Evolutionary conservation across 2,888 invertebrate genomes (phyloP).

Genomic region (Ditula angustiorana): DNA sequence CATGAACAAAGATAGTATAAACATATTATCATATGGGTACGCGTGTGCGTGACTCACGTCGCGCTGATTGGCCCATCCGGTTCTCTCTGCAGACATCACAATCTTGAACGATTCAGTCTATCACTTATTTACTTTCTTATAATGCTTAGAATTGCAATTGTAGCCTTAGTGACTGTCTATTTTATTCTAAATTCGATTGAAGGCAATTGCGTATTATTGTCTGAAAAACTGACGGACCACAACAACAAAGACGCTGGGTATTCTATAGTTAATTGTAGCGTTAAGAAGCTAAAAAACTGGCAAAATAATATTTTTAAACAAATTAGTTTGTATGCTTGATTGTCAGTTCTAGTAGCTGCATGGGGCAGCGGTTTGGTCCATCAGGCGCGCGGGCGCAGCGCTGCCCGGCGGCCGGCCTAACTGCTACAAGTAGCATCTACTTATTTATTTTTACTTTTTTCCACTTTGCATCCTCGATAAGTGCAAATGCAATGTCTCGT

Average conservation of each 20-base stretch:
- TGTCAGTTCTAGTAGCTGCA: constrained; percentile 21
- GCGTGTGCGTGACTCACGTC: constrained; percentile 72
- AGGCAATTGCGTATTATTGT: background rate
- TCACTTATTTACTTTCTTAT: constrained; percentile 25
- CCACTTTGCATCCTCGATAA: constrained; percentile 67
- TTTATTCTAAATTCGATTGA: background rate
- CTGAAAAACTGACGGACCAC: background rate
- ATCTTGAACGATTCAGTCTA: constrained; percentile 61
- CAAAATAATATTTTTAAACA: no score
- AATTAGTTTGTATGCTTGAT: background rate
- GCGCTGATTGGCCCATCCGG: constrained; percentile 81
- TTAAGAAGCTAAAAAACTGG: no score
- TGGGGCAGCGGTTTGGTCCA: constrained; percentile 13
- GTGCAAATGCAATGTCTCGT: constrained; percentile 78
- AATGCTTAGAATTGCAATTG: constrained; percentile 10
- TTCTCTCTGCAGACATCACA: constrained; percentile 70
- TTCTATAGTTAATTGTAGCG: no score
- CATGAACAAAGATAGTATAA: background rate
- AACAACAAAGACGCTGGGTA: no score
- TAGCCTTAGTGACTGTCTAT: background rate
- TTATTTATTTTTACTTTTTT: constrained; percentile 56
- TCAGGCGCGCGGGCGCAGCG: constrained; percentile 48
- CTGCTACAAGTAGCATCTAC: constrained; percentile 63
- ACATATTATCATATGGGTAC: constrained; percentile 48
- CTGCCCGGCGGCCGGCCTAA: constrained; percentile 56